These are phyloP conservation scores for Phyllostomus hastatus DNA, from an alignment of 2,113 vertebrate genomes.

Conservation along the genomic window DNA sequence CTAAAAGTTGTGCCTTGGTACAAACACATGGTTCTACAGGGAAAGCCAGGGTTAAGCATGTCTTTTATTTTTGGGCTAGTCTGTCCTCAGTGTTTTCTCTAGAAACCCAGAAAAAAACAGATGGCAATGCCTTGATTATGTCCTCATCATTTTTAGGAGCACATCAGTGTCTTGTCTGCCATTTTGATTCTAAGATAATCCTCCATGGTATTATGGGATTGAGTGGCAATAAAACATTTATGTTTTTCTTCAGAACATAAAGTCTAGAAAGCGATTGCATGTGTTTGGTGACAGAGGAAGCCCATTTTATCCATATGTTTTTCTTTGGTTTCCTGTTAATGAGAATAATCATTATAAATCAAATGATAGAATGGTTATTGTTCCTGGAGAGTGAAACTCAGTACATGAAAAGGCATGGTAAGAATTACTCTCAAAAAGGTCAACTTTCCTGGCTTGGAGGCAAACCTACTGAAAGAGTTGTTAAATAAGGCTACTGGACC, in stretches of 20 bases:
- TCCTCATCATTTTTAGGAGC: neutral
- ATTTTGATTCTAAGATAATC: neutral
- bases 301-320: neutral
- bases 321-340: neutral
- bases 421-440: neutral
- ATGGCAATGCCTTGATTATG: neutral
- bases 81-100: neutral
- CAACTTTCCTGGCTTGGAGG: neutral
- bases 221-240: neutral
- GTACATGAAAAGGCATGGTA: neutral
- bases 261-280: neutral
- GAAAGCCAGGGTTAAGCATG: neutral
- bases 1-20: neutral
- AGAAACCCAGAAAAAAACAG: neutral
- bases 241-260: neutral
- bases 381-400: neutral
- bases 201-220: neutral
- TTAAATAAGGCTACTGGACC: neutral
- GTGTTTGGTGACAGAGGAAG: neutral
- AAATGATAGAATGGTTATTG: neutral
- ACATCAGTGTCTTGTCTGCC: neutral
- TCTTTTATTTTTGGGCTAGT: neutral
- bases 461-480: neutral
- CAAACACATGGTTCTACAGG: neutral
- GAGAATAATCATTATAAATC: conserved; percentile 14